Evolutionary conservation across 2,113 vertebrate species (phyloP), one percentile per base, ranked within the genome.

Genomic region (Epinephelus lanceolatus): DNA sequence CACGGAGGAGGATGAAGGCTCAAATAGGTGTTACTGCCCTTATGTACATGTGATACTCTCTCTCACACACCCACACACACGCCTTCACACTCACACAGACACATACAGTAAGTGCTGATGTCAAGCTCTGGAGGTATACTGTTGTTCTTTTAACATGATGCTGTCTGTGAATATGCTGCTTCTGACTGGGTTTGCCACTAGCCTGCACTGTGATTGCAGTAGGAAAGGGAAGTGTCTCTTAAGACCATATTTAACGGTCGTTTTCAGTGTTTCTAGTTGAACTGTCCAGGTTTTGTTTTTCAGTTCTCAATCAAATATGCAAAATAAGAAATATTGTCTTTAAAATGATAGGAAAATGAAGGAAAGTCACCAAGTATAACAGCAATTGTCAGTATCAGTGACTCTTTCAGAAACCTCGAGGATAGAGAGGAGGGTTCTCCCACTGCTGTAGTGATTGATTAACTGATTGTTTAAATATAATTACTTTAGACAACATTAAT

Each of bases 1-100:
- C 71, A 62, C 51, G 69, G 62, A 49, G 30, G 53, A 23, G 40
- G 66, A 84, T 23, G 71, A 27, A 49, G 56, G 75, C 51, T 65
- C 14, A 25, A 17, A 49, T 21, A 60, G 67, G 40, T 53, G 45
- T 84, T 52, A 66, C 47, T 80, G 62, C 53, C 63, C 25, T 65
- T 27, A 23, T 74, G 42, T 55, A 71, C 45, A 71, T 74, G 12
- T 71, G 49, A 71, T 30, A 7, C 30, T 21, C 45, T 23, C 53
- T 12, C 33, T 6, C 23, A 0, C 13, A 25, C 15, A n/a, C 42
- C 27, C 27, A 30, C 30, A 0, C 30, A 59, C 12, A 57, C 4
- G 37, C 71, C 25, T 15, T 21, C 61, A 14, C 18, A 11, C 30
- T 40, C 42, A 52, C 68, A 62, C n/a, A 68, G 8, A 53, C 65